Evolutionary conservation across 2,888 invertebrate species (phyloP).

Genomic region (Amphiduros pacificus): DNA sequence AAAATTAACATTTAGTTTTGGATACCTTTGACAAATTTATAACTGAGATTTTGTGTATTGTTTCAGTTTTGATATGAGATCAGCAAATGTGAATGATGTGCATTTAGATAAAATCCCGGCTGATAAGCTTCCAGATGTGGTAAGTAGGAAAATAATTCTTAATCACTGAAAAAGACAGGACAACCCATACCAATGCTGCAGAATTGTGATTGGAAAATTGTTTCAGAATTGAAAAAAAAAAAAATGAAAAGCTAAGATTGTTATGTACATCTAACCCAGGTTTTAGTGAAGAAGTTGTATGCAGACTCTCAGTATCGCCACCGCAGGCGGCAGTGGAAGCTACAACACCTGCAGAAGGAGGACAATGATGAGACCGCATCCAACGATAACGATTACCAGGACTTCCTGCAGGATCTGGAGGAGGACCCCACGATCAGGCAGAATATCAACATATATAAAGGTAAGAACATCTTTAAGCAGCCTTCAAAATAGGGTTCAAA

Average conservation of each 20-base stretch:
- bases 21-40: no score
- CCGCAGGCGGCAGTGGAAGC: slow-evolving; percentile 83
- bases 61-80: slow-evolving; percentile 81
- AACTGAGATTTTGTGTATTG: no score
- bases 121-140: slow-evolving; percentile 79
- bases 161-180: no score
- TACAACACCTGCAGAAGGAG: slow-evolving; percentile 76
- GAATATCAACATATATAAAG: slow-evolving; percentile 86
- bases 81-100: slow-evolving; percentile 87
- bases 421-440: slow-evolving; percentile 88
- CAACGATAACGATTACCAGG: slow-evolving; percentile 75
- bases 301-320: slow-evolving; percentile 71
- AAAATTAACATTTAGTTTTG: no score
- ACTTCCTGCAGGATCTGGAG: slow-evolving; percentile 95
- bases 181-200: no score
- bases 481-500: no score
- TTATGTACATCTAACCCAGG: no score
- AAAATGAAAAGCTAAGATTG: no score
- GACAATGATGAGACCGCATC: slow-evolving; percentile 57
- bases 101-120: slow-evolving; percentile 80
- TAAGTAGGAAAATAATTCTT: no score
- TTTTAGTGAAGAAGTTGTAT: slow-evolving; percentile 91
- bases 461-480: no score
- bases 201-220: no score
- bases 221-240: no score